phyloP scores from a whole-genome alignment of 1,140 invertebrate genomes.

The Bombus cullumanus region DNA sequence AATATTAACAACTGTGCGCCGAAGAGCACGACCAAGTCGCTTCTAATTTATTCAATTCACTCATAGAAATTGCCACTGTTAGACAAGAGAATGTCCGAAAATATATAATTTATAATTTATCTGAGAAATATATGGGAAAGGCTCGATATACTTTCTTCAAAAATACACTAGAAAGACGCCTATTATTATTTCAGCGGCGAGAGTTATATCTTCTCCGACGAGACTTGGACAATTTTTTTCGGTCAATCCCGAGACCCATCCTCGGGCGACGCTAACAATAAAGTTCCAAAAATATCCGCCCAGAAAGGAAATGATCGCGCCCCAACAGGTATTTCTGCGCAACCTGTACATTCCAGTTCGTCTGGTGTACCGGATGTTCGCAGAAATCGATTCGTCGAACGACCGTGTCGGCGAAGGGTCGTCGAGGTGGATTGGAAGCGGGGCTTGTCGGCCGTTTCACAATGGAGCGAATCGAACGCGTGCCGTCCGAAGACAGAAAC shows the following conservation, averaged over 20 bases:
- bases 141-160: too few relatives aligned
- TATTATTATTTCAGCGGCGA: too few relatives aligned
- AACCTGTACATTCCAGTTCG: constrained; percentile 53
- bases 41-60: too few relatives aligned
- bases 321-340: constrained; percentile 31
- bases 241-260: background rate
- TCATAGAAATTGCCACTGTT: too few relatives aligned
- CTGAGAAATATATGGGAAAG: too few relatives aligned
- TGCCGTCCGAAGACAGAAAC: constrained; percentile 56
- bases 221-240: background rate
- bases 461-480: constrained; percentile 67
- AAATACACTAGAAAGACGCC: too few relatives aligned
- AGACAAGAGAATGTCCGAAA: too few relatives aligned
- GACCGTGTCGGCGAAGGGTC: constrained; percentile 64
- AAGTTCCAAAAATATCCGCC: constrained; percentile 48
- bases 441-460: constrained; percentile 59
- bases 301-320: constrained; percentile 15
- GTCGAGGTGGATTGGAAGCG: constrained; percentile 60
- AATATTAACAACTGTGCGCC: background rate
- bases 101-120: too few relatives aligned
- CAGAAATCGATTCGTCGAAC: constrained; percentile 70
- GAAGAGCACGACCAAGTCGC: too few relatives aligned
- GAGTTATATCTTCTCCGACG: background rate
- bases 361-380: constrained; percentile 57
- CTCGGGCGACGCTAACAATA: background rate